These are phyloP conservation scores for Drosophila picticornis DNA, from an alignment of 2,888 invertebrate species.

Conservation along the genomic window DNA sequence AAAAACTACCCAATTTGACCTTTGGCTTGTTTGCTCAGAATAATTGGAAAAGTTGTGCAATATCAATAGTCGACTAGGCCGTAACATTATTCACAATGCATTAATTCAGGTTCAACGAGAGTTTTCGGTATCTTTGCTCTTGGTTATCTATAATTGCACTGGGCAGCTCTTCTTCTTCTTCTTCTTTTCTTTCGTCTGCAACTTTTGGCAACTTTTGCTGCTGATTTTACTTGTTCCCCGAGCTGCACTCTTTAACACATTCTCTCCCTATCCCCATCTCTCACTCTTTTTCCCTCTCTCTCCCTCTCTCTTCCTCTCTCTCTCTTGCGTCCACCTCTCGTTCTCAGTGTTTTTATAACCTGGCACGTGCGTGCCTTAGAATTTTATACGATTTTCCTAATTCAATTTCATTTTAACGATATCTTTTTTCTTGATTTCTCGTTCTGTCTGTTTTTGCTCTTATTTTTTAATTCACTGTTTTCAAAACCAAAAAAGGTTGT, in stretches of 20 bases:
- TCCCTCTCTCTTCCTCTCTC: not conserved
- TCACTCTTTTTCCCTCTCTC: not conserved
- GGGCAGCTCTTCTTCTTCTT: not conserved
- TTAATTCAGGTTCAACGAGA: constrained; percentile 42
- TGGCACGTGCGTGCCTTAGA: constrained; percentile 51
- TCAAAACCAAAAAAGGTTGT: not conserved
- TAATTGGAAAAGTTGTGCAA: constrained; percentile 68
- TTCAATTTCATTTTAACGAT: constrained; percentile 68
- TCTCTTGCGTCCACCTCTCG: not conserved
- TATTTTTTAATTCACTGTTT: constrained; percentile 13
- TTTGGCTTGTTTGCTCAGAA: constrained; percentile 9
- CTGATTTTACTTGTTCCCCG: not conserved
- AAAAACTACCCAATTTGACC: constrained; percentile 14
- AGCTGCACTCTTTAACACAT: not conserved
- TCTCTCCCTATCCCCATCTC: not conserved
- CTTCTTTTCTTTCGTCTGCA: too few relatives aligned
- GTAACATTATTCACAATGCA: constrained; percentile 22
- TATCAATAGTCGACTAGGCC: constrained; percentile 34
- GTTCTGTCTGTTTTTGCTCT: constrained; percentile 30
- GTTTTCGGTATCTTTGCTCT: constrained; percentile 15
- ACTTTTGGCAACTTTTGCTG: not conserved
- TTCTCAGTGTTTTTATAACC: constrained; percentile 30
- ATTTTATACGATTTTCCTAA: constrained; percentile 69
- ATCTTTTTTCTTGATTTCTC: constrained; percentile 51
- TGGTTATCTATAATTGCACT: constrained; percentile 41